Conservation (phyloP, 2,888 invertebrate genomes). For the Ganaspis brasiliensis region DNA sequence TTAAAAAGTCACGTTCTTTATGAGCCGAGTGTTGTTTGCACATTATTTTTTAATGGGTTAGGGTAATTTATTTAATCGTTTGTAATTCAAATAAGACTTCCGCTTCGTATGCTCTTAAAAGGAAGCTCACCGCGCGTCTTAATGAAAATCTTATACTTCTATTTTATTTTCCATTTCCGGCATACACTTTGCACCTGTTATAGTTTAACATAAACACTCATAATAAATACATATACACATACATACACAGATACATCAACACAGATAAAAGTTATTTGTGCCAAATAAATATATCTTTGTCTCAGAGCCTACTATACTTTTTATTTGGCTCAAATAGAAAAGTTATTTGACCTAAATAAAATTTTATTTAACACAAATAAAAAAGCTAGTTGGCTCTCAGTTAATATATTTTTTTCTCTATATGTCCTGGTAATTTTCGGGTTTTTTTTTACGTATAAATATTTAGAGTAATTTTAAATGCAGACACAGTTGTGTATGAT, state of each 20-base stretch:
- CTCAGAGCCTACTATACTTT: too few species aligned
- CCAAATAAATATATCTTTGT: too few species aligned
- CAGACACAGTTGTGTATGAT: neutral
- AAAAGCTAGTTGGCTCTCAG: too few species aligned
- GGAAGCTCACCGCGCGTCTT: neutral
- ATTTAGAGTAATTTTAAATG: too few species aligned
- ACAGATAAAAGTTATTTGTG: too few species aligned
- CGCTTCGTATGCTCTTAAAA: slow-evolving; percentile 17
- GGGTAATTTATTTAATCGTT: slow-evolving; percentile 20
- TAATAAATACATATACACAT: too few species aligned
- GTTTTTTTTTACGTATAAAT: too few species aligned
- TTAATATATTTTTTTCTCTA: too few species aligned
- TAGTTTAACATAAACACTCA: too few species aligned
- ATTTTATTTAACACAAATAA: too few species aligned
- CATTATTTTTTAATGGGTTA: neutral
- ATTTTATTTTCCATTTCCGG: slow-evolving; percentile 12
- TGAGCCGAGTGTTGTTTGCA: slow-evolving; percentile 18
- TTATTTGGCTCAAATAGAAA: neutral
- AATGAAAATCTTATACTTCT: slow-evolving; percentile 14
- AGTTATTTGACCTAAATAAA: too few species aligned
- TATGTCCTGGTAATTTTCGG: neutral
- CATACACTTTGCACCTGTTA: neutral
- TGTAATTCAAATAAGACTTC: slow-evolving; percentile 16
- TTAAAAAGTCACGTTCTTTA: slow-evolving; percentile 8
- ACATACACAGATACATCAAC: too few species aligned